Conservation (phyloP, 2,113 vertebrate species). For the Leptocoma aspasia region DNA sequence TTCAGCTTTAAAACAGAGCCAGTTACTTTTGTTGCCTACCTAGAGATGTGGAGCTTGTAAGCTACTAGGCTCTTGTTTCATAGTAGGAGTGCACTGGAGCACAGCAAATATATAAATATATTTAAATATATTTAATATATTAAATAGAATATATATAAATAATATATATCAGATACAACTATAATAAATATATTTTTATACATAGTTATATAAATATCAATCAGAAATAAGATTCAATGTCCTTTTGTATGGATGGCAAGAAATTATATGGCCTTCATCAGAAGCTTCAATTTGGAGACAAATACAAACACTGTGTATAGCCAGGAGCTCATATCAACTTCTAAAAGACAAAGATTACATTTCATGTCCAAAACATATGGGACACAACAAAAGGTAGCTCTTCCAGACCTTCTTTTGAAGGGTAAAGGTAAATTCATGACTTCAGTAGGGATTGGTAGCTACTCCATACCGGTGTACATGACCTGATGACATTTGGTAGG, state of each 20-base stretch:
- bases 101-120: background rate
- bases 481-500: background rate
- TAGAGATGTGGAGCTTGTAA: background rate
- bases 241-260: background rate
- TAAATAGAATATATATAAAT: no score
- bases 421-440: background rate
- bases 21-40: background rate
- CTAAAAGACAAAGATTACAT: background rate
- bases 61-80: background rate
- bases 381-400: background rate
- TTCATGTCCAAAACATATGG: background rate
- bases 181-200: no score
- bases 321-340: background rate
- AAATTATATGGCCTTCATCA: background rate
- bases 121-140: no score
- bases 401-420: background rate
- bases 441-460: background rate
- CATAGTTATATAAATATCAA: background rate
- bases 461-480: accelerated
- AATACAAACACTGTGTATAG: background rate
- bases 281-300: background rate
- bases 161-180: no score
- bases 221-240: background rate
- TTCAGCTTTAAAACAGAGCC: background rate
- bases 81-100: background rate